phyloP scores from a whole-genome alignment of 64 coral and sea anemone species.

The Actinia tenebrosa region DNA sequence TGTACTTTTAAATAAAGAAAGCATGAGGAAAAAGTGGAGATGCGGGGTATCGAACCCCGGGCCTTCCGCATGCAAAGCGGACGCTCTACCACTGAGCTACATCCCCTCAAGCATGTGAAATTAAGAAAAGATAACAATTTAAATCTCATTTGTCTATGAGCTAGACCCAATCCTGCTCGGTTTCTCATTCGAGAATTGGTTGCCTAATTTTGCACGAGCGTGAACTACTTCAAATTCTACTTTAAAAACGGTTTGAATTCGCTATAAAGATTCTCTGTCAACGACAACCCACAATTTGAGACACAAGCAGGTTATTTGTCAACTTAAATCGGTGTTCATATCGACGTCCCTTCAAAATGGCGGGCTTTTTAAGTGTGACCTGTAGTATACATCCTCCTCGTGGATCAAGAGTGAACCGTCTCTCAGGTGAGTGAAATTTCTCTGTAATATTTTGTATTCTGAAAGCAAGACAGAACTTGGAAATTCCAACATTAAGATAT shows the following conservation, averaged over 20 bases:
- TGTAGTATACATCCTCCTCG: not conserved
- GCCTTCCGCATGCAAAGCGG: slow-evolving; percentile 52
- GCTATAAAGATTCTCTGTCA: no score
- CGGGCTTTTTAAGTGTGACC: slow-evolving; percentile 2
- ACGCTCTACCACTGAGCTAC: slow-evolving; percentile 51
- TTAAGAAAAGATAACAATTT: no score
- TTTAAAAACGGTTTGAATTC: no score
- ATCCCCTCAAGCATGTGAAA: not conserved
- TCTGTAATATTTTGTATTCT: not conserved
- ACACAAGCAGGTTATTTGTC: no score
- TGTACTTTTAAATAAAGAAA: no score
- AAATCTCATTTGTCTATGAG: no score
- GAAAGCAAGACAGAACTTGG: not conserved
- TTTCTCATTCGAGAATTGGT: no score
- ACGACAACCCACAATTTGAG: no score
- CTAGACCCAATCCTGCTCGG: no score
- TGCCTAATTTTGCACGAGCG: no score
- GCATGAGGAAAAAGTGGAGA: slow-evolving; percentile 35
- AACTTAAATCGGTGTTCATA: no score
- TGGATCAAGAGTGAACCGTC: not conserved
- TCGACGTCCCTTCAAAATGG: not conserved
- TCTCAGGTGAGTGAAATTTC: not conserved
- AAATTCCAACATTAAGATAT: not conserved
- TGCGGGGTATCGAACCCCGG: slow-evolving; percentile 63
- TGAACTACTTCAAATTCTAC: no score